Percentiles rank a stretch among this genome's conserved stretches.
Evolutionary conservation across 2,797 vertebrate species (phyloP).

Genomic region (Helarctos malayanus): DNA sequence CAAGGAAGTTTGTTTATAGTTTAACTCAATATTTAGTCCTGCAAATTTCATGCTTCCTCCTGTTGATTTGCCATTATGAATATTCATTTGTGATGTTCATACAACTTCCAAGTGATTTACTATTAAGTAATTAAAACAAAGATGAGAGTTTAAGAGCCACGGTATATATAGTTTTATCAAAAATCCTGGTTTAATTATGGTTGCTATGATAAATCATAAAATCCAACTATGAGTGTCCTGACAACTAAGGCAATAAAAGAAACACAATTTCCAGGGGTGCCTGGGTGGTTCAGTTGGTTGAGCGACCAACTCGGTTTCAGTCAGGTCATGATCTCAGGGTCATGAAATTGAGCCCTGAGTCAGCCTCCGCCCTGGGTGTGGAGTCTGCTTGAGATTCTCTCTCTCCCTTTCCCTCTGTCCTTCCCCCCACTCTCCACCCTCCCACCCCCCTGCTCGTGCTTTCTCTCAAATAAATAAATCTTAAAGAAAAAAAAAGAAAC

Average conservation of each 20-base stretch:
- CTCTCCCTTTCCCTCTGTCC: neutral
- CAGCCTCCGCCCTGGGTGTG: neutral
- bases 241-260: slow-evolving; percentile 17
- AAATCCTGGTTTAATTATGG: neutral
- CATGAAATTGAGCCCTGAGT: neutral
- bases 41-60: neutral
- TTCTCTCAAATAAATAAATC: neutral
- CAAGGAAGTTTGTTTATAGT: neutral
- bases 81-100: slow-evolving; percentile 43
- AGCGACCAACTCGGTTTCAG: neutral
- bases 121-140: slow-evolving; percentile 68
- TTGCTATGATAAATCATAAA: neutral
- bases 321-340: neutral
- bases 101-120: slow-evolving; percentile 36
- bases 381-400: neutral
- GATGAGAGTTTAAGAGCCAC: neutral
- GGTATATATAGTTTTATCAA: neutral
- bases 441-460: neutral
- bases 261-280: neutral
- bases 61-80: neutral
- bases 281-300: neutral
- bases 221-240: neutral
- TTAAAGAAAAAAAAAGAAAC: neutral
- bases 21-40: neutral
- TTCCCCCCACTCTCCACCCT: too few relatives aligned